Conservation (phyloP, 2,888 invertebrate species). For the Aleiodes testaceus region DNA sequence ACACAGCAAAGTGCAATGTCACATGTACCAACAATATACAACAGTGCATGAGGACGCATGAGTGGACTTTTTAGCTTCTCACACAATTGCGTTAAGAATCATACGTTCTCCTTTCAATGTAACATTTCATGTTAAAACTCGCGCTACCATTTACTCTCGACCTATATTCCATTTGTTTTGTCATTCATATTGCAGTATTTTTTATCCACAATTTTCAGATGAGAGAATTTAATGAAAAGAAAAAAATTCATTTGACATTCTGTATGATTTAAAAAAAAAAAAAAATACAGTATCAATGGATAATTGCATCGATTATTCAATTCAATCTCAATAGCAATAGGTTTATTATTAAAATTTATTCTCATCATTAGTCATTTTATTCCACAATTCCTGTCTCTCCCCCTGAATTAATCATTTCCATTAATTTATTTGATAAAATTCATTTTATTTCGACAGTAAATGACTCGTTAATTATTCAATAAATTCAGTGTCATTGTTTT, state of each 20-base stretch:
- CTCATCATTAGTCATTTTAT: not conserved
- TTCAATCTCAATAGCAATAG: too few relatives aligned
- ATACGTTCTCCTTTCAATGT: slow-evolving; percentile 12
- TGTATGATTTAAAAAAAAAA: too few relatives aligned
- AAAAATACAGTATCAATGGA: too few relatives aligned
- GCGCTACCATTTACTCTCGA: slow-evolving; percentile 48
- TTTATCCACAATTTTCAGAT: too few relatives aligned
- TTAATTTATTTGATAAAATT: not conserved
- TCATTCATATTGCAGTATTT: not conserved
- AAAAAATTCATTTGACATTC: too few relatives aligned
- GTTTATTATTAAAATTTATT: too few relatives aligned
- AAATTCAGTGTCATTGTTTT: too few relatives aligned
- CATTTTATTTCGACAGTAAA: not conserved
- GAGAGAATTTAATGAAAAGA: too few relatives aligned
- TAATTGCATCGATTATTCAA: too few relatives aligned
- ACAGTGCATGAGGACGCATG: slow-evolving; percentile 43
- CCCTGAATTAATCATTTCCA: not conserved
- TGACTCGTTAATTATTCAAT: too few relatives aligned
- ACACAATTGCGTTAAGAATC: slow-evolving; percentile 3
- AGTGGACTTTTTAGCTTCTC: not conserved
- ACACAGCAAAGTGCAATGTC: slow-evolving; percentile 50
- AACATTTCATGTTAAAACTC: slow-evolving; percentile 3
- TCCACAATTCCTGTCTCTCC: too few relatives aligned
- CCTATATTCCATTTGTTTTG: slow-evolving; percentile 52
- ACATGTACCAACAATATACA: slow-evolving; percentile 46